Base-by-base conservation (phyloP, 37 sponge, comb jelly and placozoan genomes). In the Hexactinellida sp. region DNA sequence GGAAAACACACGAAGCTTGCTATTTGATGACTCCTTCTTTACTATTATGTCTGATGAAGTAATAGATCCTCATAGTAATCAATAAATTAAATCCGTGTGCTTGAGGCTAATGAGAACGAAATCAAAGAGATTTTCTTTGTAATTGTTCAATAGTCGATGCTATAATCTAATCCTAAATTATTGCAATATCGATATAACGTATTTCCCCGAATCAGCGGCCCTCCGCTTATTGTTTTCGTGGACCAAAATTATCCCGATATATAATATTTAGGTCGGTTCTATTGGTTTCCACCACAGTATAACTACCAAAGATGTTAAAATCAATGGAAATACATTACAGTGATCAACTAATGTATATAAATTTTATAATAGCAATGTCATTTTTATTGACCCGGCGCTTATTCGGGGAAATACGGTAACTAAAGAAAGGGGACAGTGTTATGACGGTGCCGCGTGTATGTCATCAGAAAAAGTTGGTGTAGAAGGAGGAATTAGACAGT, bases 371-470 rank as follows among this genome's bases (percentile, higher is more conserved):
- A n/a, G n/a, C n/a, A n/a, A n/a, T n/a, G n/a, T n/a, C n/a, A n/a
- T n/a, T n/a, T n/a, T n/a, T n/a, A n/a, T n/a, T n/a, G n/a, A n/a
- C n/a, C n/a, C n/a, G n/a, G n/a, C n/a, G n/a, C n/a, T n/a, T n/a
- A n/a, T n/a, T n/a, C n/a, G n/a, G n/a, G n/a, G n/a, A n/a, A n/a
- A n/a, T n/a, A n/a, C n/a, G n/a, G n/a, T n/a, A 19, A 37, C 25
- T 24, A 86, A 90, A 24, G 86, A 84, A 54, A 84, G 85, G 55
- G 87, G 88, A 35, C 86, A 88, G 83, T 87, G 86, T 38, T 90
- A 90, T 87, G 90, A 90, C 84, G 90, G 90, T 54, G 87, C 91
- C 23, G 32, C 86, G 1, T 86, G 84, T 36, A 91, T 91, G 91
- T 82, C 85, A 54, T 63, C 83, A 38, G 84, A 35, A 10, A 34